A percentile compares a stretch with the other conserved stretches of the same genome.
Conservation (phyloP, 2,113 vertebrate genomes). For the Chrysochloris asiatica region DNA sequence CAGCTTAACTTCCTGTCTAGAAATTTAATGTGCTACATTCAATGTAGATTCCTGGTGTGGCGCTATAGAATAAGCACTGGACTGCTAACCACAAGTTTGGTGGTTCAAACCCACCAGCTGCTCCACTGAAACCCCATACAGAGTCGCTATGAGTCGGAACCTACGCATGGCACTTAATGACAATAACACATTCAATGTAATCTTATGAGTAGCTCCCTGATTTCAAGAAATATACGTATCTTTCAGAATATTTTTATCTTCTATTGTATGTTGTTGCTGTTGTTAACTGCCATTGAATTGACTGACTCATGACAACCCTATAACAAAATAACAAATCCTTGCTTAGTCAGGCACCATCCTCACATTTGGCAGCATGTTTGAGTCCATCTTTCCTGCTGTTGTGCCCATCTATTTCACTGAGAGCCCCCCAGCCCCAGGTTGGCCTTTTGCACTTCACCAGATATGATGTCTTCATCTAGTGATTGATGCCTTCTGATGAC, state of each 20-base stretch:
- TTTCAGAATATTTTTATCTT: conserved; percentile 19
- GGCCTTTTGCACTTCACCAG: background rate
- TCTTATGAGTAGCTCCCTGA: background rate
- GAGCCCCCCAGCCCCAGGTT: background rate
- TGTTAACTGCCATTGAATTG: background rate
- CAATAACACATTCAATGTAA: background rate
- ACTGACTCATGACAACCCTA: background rate
- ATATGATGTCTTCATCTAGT: background rate
- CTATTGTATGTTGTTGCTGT: background rate
- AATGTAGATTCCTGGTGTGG: too few species aligned
- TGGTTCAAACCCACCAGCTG: too few species aligned
- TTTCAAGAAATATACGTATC: background rate
- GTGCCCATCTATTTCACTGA: background rate
- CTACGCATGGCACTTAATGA: too few species aligned
- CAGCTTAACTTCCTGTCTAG: background rate
- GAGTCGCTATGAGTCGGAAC: too few species aligned
- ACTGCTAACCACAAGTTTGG: too few species aligned
- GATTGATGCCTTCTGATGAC: background rate
- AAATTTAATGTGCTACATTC: background rate
- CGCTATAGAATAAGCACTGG: too few species aligned
- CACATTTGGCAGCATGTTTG: background rate
- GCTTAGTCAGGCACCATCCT: background rate
- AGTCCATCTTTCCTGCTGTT: background rate
- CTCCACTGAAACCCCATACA: too few species aligned
- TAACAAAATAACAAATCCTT: background rate